Conservation (phyloP, 2,797 vertebrate genomes). For the Liasis olivaceus region DNA sequence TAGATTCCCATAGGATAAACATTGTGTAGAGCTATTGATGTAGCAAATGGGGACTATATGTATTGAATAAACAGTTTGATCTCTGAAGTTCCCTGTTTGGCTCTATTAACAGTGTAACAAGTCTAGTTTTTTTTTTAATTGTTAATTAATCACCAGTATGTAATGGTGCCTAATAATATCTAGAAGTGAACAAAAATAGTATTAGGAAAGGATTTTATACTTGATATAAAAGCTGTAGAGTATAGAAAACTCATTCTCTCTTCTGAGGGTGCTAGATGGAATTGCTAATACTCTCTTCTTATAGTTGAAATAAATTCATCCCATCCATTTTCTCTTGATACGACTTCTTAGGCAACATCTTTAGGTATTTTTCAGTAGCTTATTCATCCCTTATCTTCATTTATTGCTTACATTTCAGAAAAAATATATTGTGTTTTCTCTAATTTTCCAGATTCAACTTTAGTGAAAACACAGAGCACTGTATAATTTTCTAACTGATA, state of each 20-base stretch:
- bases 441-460: not conserved
- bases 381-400: not conserved
- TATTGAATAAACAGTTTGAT: not conserved
- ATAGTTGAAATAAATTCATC: not conserved
- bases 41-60: not conserved
- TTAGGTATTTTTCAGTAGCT: not conserved
- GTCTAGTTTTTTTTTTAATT: not conserved
- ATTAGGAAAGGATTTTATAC: not conserved
- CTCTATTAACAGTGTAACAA: not conserved
- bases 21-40: not conserved
- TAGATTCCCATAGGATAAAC: not conserved
- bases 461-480: not conserved
- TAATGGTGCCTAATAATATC: not conserved
- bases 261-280: not conserved
- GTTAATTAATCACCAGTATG: not conserved
- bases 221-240: not conserved
- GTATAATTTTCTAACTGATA: not conserved
- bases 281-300: not conserved
- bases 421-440: not conserved
- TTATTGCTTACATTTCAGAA: not conserved
- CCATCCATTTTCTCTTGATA: not conserved
- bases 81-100: not conserved
- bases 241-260: not conserved
- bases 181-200: not conserved
- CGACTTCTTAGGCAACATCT: not conserved